Conservation (phyloP, 2,888 invertebrate species). For the Campaea margaritaria region DNA sequence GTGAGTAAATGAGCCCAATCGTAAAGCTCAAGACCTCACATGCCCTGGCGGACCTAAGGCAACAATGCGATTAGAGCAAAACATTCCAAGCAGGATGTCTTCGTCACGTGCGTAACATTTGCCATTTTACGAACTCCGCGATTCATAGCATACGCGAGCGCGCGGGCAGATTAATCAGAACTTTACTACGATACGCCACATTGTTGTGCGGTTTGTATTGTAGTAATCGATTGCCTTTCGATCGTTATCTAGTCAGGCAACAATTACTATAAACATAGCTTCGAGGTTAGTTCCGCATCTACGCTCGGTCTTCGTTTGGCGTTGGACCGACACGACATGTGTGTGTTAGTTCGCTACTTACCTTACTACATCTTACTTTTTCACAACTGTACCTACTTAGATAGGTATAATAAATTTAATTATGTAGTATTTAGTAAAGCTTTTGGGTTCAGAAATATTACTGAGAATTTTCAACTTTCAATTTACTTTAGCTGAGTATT, state of each 20-base stretch:
- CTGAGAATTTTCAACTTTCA: no score
- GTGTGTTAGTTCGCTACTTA: no score
- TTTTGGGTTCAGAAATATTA: no score
- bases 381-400: no score
- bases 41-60: constrained; percentile 9
- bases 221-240: constrained; percentile 64
- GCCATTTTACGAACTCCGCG: constrained; percentile 32
- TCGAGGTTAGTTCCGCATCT: constrained; percentile 66
- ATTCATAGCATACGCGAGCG: neutral
- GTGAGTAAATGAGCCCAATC: neutral
- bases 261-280: constrained; percentile 62
- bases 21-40: constrained; percentile 6
- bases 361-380: no score
- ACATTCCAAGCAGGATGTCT: constrained; percentile 37
- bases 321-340: constrained; percentile 16
- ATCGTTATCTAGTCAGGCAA: constrained; percentile 55
- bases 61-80: constrained; percentile 25
- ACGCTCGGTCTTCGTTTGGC: constrained; percentile 42
- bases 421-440: no score
- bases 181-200: constrained; percentile 9
- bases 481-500: no score
- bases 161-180: constrained; percentile 9
- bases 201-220: constrained; percentile 30
- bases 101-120: constrained; percentile 34
- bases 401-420: no score